phyloP scores from a whole-genome alignment of 2,797 vertebrate genomes.

The Bovichtus variegatus region DNA sequence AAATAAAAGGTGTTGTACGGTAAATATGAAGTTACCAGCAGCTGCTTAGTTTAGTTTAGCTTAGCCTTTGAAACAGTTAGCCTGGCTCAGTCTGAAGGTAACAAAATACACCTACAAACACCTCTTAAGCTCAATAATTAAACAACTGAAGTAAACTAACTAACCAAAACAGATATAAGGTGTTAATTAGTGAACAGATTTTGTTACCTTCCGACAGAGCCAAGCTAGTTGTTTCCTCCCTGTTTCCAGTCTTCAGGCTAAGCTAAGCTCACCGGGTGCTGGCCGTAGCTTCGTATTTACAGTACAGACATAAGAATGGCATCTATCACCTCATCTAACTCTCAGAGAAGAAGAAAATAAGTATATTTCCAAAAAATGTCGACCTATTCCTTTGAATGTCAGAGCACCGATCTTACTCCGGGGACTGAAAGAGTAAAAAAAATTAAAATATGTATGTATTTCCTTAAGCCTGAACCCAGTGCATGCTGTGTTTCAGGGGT shows the following conservation, averaged over 20 bases:
- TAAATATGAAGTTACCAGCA: not conserved
- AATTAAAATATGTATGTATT: too few relatives aligned
- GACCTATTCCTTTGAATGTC: constrained; percentile 11
- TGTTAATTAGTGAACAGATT: not conserved
- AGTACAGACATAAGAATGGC: not conserved
- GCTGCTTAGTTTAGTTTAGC: constrained; percentile 8
- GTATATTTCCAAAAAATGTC: not conserved
- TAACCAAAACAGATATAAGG: not conserved
- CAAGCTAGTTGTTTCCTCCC: not conserved
- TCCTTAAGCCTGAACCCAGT: constrained; percentile 16
- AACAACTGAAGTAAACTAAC: not conserved
- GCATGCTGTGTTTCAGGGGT: constrained; percentile 85
- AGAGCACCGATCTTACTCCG: not conserved
- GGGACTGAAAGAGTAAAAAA: not conserved
- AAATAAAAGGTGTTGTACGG: not conserved
- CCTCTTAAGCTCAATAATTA: not conserved
- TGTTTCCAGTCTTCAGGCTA: not conserved
- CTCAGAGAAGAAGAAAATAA: not conserved
- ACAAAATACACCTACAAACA: not conserved
- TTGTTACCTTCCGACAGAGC: not conserved
- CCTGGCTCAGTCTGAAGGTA: not conserved
- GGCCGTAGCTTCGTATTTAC: not conserved
- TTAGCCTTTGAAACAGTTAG: not conserved
- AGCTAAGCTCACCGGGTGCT: not conserved
- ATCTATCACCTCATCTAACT: not conserved